Evolutionary conservation across 2,113 vertebrate species (phyloP), one percentile per base, ranked within the genome.

Genomic region (Piprites chloris): DNA sequence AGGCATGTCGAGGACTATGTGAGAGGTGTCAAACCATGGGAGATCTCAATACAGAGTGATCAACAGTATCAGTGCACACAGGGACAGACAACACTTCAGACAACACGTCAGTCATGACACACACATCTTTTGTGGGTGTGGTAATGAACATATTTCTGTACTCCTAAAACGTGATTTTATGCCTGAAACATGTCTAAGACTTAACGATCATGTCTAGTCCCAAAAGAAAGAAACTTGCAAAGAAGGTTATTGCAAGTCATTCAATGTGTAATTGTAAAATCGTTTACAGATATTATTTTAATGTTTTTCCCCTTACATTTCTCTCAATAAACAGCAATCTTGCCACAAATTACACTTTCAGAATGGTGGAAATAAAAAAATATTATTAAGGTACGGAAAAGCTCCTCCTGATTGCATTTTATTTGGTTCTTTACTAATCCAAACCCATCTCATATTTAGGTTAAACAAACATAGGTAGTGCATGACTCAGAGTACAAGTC

Each of bases 401-500:
- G 12, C 49, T 87, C 58, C 67, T 72, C 71, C 37, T 39, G 42
- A 78, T 28, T 44, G 17, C 33, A 49, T 8, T 83, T 49, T 30
- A 19, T n/a, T 50, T 81, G 50, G 35, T 44, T 80, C 20, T 53
- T 87, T 14, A 80, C 71, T 61, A 72, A 83, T 44, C 68, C 72
- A 85, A 71, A 63, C 21, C 84, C 71, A 83, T 80, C 68, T 59
- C 2, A 12, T 77, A 91, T 62, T 87, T 81, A 55, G 12, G 21
- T 46, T 90, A 79, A 92, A 79, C 61, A 42, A 81, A 87, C 0
- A 32, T 32, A 68, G 75, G 69, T 42, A 79, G 69, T 1, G 14
- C 39, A 37, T 76, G 81, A 89, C 62, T 95, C 79, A 47, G 52
- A 85, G 71, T 46, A 32, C 75, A 56, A 95, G 44, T 89, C 89